These are phyloP conservation scores for Lithophane semibrunnea DNA, from an alignment of 2,888 invertebrate genomes.

Conservation along the genomic window DNA sequence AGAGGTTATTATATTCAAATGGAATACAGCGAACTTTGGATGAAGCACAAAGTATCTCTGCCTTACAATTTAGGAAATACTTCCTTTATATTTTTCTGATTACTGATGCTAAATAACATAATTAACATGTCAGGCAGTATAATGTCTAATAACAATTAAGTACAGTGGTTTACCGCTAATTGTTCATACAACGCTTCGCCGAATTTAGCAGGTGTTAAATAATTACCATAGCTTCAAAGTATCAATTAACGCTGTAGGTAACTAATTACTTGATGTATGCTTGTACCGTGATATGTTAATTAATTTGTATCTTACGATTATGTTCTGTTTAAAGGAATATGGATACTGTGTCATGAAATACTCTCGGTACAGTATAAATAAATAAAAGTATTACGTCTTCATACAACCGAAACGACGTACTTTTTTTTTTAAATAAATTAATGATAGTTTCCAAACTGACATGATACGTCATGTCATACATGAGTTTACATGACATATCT, in stretches of 20 bases:
- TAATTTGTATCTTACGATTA: constrained; percentile 1
- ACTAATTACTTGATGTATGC: constrained; percentile 49
- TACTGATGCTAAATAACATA: constrained; percentile 13
- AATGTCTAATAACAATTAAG: constrained; percentile 22
- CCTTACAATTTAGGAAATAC: neutral
- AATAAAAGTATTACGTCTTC: too few species aligned
- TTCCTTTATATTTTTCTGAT: neutral
- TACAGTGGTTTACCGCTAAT: constrained; percentile 32
- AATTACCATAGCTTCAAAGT: constrained; percentile 31
- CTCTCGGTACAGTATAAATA: neutral
- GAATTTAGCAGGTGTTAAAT: constrained; percentile 51
- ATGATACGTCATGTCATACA: neutral
- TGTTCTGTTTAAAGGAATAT: neutral
- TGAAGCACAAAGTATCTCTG: neutral
- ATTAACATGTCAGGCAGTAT: constrained; percentile 1
- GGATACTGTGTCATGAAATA: neutral
- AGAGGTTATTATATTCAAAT: neutral
- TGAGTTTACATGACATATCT: too few species aligned
- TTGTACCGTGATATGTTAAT: constrained; percentile 30
- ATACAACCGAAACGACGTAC: too few species aligned
- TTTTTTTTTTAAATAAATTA: neutral
- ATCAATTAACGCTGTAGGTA: constrained; percentile 41
- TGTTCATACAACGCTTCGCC: constrained; percentile 16
- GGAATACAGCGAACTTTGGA: neutral
- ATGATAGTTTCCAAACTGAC: neutral